A percentile compares a stretch with the other conserved stretches of the same genome.
Conservation (phyloP, 2,113 vertebrate species). For the Hepsetus odoe region DNA sequence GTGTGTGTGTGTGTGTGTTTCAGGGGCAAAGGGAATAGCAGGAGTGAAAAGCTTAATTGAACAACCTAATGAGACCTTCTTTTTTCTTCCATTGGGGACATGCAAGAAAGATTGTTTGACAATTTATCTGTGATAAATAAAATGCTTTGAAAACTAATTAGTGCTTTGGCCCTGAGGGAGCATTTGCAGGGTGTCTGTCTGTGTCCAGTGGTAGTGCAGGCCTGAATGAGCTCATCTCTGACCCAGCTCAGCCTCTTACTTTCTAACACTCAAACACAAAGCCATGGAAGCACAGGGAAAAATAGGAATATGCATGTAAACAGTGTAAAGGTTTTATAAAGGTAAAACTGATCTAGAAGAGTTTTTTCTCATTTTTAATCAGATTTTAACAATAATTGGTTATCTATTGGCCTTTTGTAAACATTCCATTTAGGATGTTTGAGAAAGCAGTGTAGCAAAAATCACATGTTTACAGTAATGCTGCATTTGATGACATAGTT, state of each 20-base stretch:
- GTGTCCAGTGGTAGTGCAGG: constrained; percentile 33
- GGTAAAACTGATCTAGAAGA: not conserved
- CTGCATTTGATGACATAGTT: no score
- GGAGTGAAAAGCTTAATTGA: constrained; percentile 78
- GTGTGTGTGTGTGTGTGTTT: constrained; percentile 21
- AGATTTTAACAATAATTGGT: no score
- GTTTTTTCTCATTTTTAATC: no score
- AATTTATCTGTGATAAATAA: constrained; percentile 83
- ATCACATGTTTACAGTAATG: no score
- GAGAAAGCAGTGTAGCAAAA: not conserved
- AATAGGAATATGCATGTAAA: no score
- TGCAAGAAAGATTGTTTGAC: constrained; percentile 79
- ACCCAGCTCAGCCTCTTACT: not conserved
- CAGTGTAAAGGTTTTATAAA: no score
- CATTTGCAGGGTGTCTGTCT: constrained; percentile 64
- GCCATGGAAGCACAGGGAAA: not conserved
- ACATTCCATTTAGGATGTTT: not conserved
- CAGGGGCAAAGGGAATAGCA: constrained; percentile 59
- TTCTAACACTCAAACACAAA: constrained; percentile 10
- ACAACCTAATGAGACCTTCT: constrained; percentile 80
- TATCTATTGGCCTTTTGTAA: not conserved
- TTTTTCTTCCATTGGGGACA: constrained; percentile 76
- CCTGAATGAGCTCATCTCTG: not conserved
- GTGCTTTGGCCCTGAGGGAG: constrained; percentile 64
- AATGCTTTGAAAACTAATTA: constrained; percentile 80